These are phyloP conservation scores for Amblyjoppa proteus DNA, from an alignment of 2,888 invertebrate species.

Conservation along the genomic window DNA sequence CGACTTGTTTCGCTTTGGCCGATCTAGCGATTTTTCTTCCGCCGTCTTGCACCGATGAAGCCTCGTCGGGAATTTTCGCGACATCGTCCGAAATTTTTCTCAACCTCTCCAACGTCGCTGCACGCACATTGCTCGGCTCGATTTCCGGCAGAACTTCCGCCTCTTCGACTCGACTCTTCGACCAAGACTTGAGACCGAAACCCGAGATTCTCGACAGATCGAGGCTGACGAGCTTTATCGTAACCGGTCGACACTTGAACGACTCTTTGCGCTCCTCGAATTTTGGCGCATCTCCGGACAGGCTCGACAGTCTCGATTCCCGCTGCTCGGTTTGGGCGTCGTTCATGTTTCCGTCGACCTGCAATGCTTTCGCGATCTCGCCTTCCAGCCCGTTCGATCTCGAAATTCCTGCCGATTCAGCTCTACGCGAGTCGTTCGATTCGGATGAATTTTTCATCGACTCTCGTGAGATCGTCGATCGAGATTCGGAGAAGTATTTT, in stretches of 20 bases:
- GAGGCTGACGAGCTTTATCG: conserved; percentile 52
- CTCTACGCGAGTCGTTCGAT: neutral
- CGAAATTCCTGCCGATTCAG: neutral
- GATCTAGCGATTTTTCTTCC: neutral
- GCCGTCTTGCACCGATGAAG: neutral
- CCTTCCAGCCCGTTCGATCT: neutral
- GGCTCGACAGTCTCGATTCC: neutral
- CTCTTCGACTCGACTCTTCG: neutral
- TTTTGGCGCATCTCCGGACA: neutral
- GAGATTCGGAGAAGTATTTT: neutral
- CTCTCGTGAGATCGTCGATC: neutral
- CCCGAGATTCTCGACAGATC: conserved; percentile 47
- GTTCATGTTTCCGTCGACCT: conserved; percentile 42
- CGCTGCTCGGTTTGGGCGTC: conserved; percentile 1
- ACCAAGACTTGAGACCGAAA: neutral
- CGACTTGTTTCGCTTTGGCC: neutral
- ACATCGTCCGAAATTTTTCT: neutral
- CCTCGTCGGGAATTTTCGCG: neutral
- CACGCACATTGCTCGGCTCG: too few species aligned
- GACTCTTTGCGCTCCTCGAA: neutral
- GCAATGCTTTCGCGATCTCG: neutral
- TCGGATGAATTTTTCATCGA: neutral
- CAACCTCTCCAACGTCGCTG: neutral
- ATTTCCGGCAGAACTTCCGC: neutral
- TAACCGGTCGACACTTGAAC: conserved; percentile 47